Percentiles rank a stretch among this genome's conserved stretches.
Evolutionary conservation across 1,140 invertebrate genomes (phyloP).

Genomic region (Druon quercuslanigerum): DNA sequence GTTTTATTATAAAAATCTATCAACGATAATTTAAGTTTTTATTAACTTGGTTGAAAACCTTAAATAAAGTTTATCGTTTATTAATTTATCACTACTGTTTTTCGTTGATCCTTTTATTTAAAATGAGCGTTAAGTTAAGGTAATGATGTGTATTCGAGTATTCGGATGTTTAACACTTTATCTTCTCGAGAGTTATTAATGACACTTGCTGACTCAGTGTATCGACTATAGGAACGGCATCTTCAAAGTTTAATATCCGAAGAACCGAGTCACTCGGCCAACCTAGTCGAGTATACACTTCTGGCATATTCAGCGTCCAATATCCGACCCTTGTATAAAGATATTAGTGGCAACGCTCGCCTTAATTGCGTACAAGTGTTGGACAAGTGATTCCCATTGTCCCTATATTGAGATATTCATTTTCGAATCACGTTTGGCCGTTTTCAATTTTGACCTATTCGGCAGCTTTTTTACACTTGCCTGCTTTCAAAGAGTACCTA

Average conservation of each 20-base stretch:
- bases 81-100: not conserved
- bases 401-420: not conserved
- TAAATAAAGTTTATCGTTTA: not conserved
- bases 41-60: not conserved
- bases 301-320: not conserved
- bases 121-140: slow-evolving; percentile 36
- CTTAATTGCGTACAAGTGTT: slow-evolving; percentile 2
- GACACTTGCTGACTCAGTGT: slow-evolving; percentile 62
- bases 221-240: slow-evolving; percentile 43
- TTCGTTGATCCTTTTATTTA: not conserved
- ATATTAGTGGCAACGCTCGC: not conserved
- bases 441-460: too few relatives aligned
- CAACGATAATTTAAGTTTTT: not conserved
- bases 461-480: too few relatives aligned
- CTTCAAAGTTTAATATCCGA: slow-evolving; percentile 63
- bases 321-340: not conserved
- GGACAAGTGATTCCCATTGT: not conserved
- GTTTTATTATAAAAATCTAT: not conserved
- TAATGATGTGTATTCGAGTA: slow-evolving; percentile 36
- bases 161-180: slow-evolving; percentile 47
- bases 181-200: slow-evolving; percentile 57
- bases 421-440: too few relatives aligned
- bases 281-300: slow-evolving; percentile 15
- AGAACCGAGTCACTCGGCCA: slow-evolving; percentile 51
- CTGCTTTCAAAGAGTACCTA: too few relatives aligned